A percentile compares a stretch with the other conserved stretches of the same genome.
phyloP scores from a whole-genome alignment of 2,888 invertebrate genomes.

The Drepana falcataria region DNA sequence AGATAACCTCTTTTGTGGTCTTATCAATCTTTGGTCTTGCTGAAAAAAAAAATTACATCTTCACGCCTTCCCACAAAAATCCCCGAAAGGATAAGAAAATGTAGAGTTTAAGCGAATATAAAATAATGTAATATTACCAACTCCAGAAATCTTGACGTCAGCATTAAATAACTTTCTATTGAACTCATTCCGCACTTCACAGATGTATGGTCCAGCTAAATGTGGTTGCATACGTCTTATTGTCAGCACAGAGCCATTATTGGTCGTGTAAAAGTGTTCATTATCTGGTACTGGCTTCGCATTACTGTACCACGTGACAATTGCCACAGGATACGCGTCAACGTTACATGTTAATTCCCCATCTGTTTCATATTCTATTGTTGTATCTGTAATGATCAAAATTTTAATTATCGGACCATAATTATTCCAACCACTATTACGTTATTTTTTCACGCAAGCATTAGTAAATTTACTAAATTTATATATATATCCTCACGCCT shows the following conservation, averaged over 20 bases:
- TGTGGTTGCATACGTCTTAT: slow-evolving; percentile 30
- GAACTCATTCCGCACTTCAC: slow-evolving; percentile 28
- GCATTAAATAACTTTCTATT: slow-evolving; percentile 20
- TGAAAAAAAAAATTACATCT: slow-evolving; percentile 12
- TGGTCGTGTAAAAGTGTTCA: slow-evolving; percentile 20
- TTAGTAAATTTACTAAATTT: too few relatives aligned
- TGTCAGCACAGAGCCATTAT: slow-evolving; percentile 24
- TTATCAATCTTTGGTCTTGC: slow-evolving; percentile 36
- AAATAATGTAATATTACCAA: slow-evolving; percentile 18
- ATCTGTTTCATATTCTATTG: slow-evolving; percentile 26
- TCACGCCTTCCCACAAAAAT: too few relatives aligned
- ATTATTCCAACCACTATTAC: not conserved
- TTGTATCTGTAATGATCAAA: slow-evolving; percentile 17
- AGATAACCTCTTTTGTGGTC: slow-evolving; percentile 7
- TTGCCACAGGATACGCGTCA: slow-evolving; percentile 35
- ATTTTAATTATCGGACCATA: not conserved
- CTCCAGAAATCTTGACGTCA: slow-evolving; percentile 26
- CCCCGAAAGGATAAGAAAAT: too few relatives aligned
- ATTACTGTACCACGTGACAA: slow-evolving; percentile 33
- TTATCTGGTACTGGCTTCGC: slow-evolving; percentile 14
- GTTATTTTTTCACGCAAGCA: too few relatives aligned
- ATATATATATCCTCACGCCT: too few relatives aligned
- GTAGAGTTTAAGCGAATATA: too few relatives aligned
- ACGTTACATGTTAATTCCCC: slow-evolving; percentile 28
- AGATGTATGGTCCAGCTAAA: slow-evolving; percentile 26